Evolutionary conservation across 2,888 invertebrate species (phyloP), one percentile per base, ranked within the genome.

Genomic region (Troides helena): DNA sequence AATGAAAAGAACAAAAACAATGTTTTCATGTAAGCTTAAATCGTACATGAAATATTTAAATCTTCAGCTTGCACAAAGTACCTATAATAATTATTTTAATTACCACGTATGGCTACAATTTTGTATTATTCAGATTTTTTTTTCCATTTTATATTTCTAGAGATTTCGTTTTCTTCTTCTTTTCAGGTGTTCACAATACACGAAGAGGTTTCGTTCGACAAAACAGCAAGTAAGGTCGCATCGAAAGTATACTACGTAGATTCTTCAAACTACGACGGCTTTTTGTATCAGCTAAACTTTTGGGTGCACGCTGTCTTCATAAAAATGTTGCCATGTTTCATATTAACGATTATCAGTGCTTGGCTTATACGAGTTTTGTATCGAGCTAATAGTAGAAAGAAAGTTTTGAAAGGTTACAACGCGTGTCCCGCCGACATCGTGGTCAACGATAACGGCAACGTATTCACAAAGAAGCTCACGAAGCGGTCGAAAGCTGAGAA

Each of bases 251-350:
- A 89, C 75, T 92, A 88, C 76, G 93, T 85, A 75, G 93, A 94
- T 67, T 94, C 94, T 0, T 89, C 94, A 0, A 89, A 94, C 65
- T 93, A 94, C 75, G 91, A 93, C 62, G 94, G 94, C 2, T 93
- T 94, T 0, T 82, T 95, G 8, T 96, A 95, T 80, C 93, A 94
- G 77, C 86, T 96, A 39, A 97, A 97, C 87, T 96, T 96, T 85
- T 97, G 96, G 96, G 94, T 96, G 8, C 96, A 97, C 80, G 95
- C 95, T 0, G 96, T 97, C 6, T 92, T 97, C 59, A 95, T 97
- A 70, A 97, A 97, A 83, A 88, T 97, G 7, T 87, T 97, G 0
- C 97, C 97, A 0, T 97, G 97, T 80, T 86, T 95, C 75, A 95
- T 96, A 72, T 90, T 97, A 65, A 96, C 97, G 0, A 93, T 96